Percentiles rank a stretch among this genome's conserved stretches.
phyloP scores from a whole-genome alignment of 2,888 invertebrate genomes.

The Luperina testacea region DNA sequence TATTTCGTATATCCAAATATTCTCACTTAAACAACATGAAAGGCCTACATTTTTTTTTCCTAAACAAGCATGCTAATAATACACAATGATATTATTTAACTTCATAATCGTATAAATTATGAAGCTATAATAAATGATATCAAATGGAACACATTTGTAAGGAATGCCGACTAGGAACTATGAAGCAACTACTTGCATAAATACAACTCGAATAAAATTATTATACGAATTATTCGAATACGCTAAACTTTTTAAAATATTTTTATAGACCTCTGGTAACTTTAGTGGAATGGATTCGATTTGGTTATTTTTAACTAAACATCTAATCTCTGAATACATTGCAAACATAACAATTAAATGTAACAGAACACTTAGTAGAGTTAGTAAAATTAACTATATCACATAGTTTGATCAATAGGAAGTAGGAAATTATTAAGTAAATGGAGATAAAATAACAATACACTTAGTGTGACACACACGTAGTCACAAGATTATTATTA shows the following conservation, averaged over 20 bases:
- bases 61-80: conserved; percentile 25
- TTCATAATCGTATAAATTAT: conserved; percentile 77
- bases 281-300: conserved; percentile 42
- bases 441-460: conserved; percentile 9
- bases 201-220: conserved; percentile 31
- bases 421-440: neutral
- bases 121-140: conserved; percentile 63
- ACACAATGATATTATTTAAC: conserved; percentile 37
- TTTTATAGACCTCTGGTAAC: conserved; percentile 22
- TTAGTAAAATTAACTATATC: conserved; percentile 17
- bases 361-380: conserved; percentile 12
- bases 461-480: neutral
- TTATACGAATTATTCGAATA: conserved; percentile 30
- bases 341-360: conserved; percentile 33
- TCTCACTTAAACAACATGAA: neutral
- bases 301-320: conserved; percentile 3
- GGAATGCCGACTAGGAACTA: conserved; percentile 66
- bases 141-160: conserved; percentile 63
- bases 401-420: neutral
- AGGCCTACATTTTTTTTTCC: neutral
- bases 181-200: conserved; percentile 55
- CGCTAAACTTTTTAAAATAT: neutral
- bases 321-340: neutral
- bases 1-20: neutral
- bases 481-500: no score